Conservation (phyloP, 2,888 invertebrate species). For the Agriopis marginaria region DNA sequence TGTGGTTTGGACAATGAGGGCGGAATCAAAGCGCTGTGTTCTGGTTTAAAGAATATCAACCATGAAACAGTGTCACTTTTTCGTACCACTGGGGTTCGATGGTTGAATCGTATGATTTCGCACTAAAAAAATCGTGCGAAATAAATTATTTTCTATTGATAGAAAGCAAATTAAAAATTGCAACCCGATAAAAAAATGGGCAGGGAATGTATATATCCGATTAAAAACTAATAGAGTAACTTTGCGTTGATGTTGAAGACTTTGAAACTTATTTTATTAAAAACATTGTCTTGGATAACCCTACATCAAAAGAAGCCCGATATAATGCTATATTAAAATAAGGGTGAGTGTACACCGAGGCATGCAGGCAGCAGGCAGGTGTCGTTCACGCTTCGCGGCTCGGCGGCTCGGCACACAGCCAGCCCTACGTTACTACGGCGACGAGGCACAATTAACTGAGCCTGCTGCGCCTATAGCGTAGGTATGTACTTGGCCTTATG, state of each 20-base stretch:
- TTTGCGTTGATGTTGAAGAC: not conserved
- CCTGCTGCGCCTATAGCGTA: conserved; percentile 26
- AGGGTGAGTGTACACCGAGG: conserved; percentile 26
- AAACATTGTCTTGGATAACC: not conserved
- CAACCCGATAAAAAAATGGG: no score
- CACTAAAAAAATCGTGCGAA: no score
- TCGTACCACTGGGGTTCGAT: no score
- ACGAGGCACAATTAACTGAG: conserved; percentile 47
- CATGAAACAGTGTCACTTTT: no score
- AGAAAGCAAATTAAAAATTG: no score
- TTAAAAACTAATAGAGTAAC: no score
- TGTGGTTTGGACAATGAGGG: not conserved
- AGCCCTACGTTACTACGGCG: conserved; percentile 51
- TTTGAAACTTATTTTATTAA: not conserved
- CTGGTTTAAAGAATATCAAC: no score
- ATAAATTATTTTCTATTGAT: no score
- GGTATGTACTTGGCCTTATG: conserved; percentile 38
- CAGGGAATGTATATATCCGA: no score
- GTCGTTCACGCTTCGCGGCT: conserved; percentile 64
- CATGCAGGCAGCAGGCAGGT: conserved; percentile 52
- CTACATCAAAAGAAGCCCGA: conserved; percentile 6
- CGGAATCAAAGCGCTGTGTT: no score
- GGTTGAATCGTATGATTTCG: no score
- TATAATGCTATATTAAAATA: conserved; percentile 38
- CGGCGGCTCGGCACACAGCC: conserved; percentile 45